Base-by-base conservation (phyloP, 2,797 vertebrate species). In the Podargus strigoides region DNA sequence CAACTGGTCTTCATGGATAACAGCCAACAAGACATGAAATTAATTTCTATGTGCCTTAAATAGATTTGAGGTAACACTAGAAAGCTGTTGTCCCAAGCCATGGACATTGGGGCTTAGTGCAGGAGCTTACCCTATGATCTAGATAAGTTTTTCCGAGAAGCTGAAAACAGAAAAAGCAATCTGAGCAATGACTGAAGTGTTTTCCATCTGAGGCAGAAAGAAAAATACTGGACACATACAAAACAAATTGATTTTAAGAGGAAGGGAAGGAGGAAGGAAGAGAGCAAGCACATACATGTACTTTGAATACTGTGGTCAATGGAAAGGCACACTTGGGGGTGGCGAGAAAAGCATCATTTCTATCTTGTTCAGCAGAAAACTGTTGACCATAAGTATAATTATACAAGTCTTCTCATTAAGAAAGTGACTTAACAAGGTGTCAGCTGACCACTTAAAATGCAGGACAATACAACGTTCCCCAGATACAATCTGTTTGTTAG, bases 201-300 rank as follows among this genome's bases (percentile, higher is more conserved):
- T 26, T 70, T 76, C 22, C 59, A 6, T 15, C 56, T 62, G 9
- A 5, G 18, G 24, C 36, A 70, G 30, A 74, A 77, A 64, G 4
- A 62, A 64, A 27, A 37, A 27, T 16, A 56, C 2, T 8, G 4
- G 7, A 26, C 27, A 28, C 30, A 21, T 3, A n/a, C 7, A 59
- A 44, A 60, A 1, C 2, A 10, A 49, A 28, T 5, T 26, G 10
- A 24, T 52, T 81, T 81, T 36, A 59, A 32, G 39, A 83, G 26
- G 22, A n/a, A 42, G 23, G 7, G 20, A 44, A 50, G 18, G 6
- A 60, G 8, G 12, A 75, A 53, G 4, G 4, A 36, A 86, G 37
- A 46, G 5, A 19, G 0, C 11, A 59, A 26, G 21, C 6, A 30
- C 0, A 0, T 28, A 23, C 14, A 10, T 4, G 10, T 4, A 21